Evolutionary conservation across 2,113 vertebrate genomes (phyloP), one percentile per base, ranked within the genome.

Genomic region (Sinosuthora webbiana): DNA sequence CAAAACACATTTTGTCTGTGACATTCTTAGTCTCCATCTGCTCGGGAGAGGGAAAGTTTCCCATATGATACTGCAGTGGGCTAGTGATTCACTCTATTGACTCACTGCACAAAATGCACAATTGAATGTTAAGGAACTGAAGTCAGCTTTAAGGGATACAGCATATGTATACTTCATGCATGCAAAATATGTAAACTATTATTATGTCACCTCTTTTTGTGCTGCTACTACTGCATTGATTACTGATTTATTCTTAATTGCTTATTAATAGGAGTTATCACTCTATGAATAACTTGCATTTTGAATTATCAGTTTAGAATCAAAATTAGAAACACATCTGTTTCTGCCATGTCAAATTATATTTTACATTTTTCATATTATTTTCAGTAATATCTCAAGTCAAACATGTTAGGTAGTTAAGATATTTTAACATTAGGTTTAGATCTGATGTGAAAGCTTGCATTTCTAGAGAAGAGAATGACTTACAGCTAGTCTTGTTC

Each of bases 1-100:
- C 97, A 96, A 97, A 97, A 96, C 96, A 93, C 96, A 97, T 97
- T 97, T 97, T 96, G 96, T 96, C 97, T 97, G 60, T 96, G 97
- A 94, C 97, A 97, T 92, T 95, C 91, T 96, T 92, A 28, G 80
- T 93, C 96, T 97, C 98, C 98, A 97, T 98, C 98, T 98, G 97
- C 97, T 98, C 77, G 39, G 95, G 95, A 97, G 94, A 92, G 83
- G 91, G 92, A 60, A 96, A 83, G 45, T 94, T 96, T 96, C 94
- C 97, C 97, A 97, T 97, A 95, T 97, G 97, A 95, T 97, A 63
- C 63, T 37, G 67, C 68, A 76, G 30, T 95, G 95, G 97, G 94
- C 95, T 89, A 62, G 37, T 97, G 91, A 97, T 71, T 96, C 90
- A 57, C 27, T 92, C 89, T 89, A 89, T 82, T 37, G 94, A 81